Conservation (phyloP, 2,113 vertebrate genomes). For the Calyptommatus sinebrachiatus region DNA sequence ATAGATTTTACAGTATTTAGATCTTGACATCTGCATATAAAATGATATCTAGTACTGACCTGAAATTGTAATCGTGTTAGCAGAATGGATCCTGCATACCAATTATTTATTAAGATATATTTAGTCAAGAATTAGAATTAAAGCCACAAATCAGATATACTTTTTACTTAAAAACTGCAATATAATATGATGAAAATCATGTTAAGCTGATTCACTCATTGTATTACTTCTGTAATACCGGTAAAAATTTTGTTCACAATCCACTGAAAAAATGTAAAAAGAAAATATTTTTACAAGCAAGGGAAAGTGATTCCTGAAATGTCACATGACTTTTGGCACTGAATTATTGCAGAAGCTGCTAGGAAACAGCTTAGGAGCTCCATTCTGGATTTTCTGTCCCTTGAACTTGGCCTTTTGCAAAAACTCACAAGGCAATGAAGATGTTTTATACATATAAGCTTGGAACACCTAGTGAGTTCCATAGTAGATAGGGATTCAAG, state of each 20-base stretch:
- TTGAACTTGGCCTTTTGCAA: no score
- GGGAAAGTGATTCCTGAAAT: not conserved
- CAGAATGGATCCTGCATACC: not conserved
- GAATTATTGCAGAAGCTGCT: no score
- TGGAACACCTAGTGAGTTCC: no score
- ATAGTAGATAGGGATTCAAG: no score
- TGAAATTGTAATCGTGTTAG: not conserved
- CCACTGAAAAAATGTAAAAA: constrained; percentile 1
- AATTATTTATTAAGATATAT: not conserved
- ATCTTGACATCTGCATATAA: not conserved
- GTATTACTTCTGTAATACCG: no score
- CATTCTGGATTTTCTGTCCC: no score
- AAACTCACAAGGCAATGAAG: no score
- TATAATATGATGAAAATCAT: not conserved
- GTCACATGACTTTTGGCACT: no score
- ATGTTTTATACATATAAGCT: no score
- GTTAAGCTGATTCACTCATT: not conserved
- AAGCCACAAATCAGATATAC: not conserved
- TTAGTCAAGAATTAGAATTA: not conserved
- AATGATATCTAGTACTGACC: not conserved
- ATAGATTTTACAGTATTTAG: not conserved
- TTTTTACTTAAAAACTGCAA: no score
- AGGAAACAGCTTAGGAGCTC: no score
- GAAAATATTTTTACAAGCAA: not conserved
- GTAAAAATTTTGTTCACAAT: not conserved